Conservation (phyloP, 2,797 vertebrate species). For the Liasis olivaceus region DNA sequence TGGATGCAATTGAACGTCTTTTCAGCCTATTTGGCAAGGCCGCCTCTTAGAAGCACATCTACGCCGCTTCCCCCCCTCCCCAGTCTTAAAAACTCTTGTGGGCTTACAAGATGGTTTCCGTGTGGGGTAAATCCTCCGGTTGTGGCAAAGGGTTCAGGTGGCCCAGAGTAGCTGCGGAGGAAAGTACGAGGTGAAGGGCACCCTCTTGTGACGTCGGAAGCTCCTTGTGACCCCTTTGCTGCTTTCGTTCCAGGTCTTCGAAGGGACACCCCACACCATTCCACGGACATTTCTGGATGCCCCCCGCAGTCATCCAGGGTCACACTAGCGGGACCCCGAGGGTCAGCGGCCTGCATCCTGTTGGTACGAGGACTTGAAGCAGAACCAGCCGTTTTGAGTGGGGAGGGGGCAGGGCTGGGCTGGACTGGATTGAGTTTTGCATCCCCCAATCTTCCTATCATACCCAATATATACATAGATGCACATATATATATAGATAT, state of each 20-base stretch:
- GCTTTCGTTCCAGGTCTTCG: constrained; percentile 60
- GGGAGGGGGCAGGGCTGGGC: not conserved
- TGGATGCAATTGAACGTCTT: too few relatives aligned
- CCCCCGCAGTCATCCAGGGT: constrained; percentile 57
- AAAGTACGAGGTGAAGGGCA: too few relatives aligned
- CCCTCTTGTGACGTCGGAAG: not conserved
- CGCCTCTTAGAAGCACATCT: too few relatives aligned
- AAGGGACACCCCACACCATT: constrained; percentile 29
- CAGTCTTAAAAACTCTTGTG: too few relatives aligned
- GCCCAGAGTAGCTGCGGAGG: too few relatives aligned
- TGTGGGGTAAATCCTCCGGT: too few relatives aligned
- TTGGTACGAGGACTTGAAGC: constrained; percentile 84
- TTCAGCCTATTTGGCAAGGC: too few relatives aligned
- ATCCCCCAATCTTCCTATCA: constrained; percentile 63
- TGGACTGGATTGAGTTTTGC: constrained; percentile 65
- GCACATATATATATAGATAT: not conserved
- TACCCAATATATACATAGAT: constrained; percentile 63
- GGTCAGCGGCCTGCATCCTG: constrained; percentile 64
- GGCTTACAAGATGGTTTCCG: too few relatives aligned
- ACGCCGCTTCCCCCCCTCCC: too few relatives aligned
- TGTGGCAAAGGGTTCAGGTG: too few relatives aligned
- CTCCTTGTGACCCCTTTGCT: not conserved
- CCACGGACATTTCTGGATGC: constrained; percentile 54
- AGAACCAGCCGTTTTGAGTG: constrained; percentile 69
- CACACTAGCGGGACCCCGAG: constrained; percentile 37